A percentile compares a stretch with the other conserved stretches of the same genome.
Conservation (phyloP, 2,888 invertebrate genomes). For the Pelosia muscerda region DNA sequence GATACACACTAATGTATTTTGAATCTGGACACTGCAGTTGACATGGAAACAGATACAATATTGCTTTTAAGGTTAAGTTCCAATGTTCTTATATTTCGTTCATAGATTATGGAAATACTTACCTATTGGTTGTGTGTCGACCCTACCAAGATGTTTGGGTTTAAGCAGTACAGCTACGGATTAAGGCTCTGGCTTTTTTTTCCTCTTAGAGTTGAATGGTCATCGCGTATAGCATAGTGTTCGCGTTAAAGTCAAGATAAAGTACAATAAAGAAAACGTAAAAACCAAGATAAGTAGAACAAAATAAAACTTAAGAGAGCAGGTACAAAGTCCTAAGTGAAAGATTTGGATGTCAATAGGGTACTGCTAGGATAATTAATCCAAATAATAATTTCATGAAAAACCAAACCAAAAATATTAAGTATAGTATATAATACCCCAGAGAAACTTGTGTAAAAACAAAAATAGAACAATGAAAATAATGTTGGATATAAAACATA, state of each 20-base stretch:
- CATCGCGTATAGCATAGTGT: neutral
- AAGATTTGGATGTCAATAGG: neutral
- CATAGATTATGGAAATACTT: neutral
- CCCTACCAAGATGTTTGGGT: too few species aligned
- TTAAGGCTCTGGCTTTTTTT: neutral
- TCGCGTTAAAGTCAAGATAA: neutral
- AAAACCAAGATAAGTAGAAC: neutral
- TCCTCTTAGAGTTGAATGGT: neutral
- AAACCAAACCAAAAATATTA: too few species aligned
- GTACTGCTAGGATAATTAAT: too few species aligned
- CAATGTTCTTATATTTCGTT: neutral
- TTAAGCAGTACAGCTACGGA: too few species aligned
- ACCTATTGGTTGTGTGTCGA: neutral
- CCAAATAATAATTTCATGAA: neutral
- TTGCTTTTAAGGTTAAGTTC: neutral
- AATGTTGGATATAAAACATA: slow-evolving; percentile 1
- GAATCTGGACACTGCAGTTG: neutral
- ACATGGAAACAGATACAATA: neutral
- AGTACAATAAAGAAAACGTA: neutral
- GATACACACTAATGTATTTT: neutral
- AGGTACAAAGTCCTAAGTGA: neutral
- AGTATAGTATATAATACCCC: too few species aligned
- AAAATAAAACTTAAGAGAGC: neutral
- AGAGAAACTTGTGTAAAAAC: neutral
- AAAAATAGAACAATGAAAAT: neutral